Percentiles rank a stretch among this genome's conserved stretches.
Evolutionary conservation across 2,797 vertebrate genomes (phyloP).

Genomic region (Sebastes hubbsi): DNA sequence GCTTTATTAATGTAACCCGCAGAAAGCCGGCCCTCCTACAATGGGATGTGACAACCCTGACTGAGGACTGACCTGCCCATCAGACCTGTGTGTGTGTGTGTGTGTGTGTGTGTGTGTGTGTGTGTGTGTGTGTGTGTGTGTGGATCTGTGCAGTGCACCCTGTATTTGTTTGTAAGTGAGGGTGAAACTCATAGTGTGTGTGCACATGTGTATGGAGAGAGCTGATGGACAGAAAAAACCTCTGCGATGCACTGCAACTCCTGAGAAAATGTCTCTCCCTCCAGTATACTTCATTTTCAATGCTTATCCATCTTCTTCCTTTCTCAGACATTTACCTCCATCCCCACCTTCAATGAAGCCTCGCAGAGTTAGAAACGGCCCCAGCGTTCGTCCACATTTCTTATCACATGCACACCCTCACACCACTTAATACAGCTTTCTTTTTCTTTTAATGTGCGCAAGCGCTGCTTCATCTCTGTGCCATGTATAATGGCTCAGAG

Average conservation of each 20-base stretch:
- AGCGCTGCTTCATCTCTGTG: conserved; percentile 51
- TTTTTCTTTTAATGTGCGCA: conserved; percentile 53
- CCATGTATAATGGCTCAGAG: conserved; percentile 63
- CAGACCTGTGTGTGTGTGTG: conserved; percentile 15
- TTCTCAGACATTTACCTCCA: conserved; percentile 15
- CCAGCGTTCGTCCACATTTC: conserved; percentile 30
- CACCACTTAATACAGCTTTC: conserved; percentile 26
- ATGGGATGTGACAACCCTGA: conserved; percentile 59
- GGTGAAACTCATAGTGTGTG: background rate
- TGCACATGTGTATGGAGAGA: background rate
- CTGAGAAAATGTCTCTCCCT: conserved; percentile 28
- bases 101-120: background rate
- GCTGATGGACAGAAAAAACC: background rate
- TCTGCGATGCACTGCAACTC: background rate
- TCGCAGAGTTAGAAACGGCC: conserved; percentile 9
- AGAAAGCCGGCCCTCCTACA: conserved; percentile 10
- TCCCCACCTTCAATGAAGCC: background rate
- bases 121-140: background rate
- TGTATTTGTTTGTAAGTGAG: background rate
- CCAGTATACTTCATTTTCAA: conserved; percentile 8
- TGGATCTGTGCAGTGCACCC: background rate
- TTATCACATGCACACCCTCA: conserved; percentile 36
- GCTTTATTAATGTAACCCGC: conserved; percentile 52
- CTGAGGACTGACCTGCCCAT: conserved; percentile 44
- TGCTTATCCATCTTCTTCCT: conserved; percentile 38